Percentiles rank a stretch among this genome's conserved stretches.
Conservation (phyloP, 2,797 vertebrate species). For the Lemur catta region DNA sequence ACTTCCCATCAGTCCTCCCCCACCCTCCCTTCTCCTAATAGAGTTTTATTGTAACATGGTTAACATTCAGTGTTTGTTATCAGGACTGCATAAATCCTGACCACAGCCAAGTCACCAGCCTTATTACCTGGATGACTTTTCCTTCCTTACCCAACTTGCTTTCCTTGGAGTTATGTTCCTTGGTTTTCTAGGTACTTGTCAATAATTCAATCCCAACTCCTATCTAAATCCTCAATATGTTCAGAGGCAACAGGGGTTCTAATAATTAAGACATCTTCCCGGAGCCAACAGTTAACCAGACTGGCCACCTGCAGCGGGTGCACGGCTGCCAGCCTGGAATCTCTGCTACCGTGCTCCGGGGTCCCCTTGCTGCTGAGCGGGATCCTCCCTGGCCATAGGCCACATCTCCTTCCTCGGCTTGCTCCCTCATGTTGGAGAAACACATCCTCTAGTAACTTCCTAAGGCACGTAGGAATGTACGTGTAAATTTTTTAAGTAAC, state of each 20-base stretch:
- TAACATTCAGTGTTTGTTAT: background rate
- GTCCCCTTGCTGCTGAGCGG: too few species aligned
- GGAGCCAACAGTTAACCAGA: too few species aligned
- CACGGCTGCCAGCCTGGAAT: background rate
- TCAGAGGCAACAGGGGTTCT: background rate
- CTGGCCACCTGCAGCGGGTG: too few species aligned
- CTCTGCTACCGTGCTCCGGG: too few species aligned
- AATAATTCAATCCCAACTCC: too few species aligned
- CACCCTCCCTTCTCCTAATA: background rate
- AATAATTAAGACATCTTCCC: background rate
- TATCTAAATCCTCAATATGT: background rate
- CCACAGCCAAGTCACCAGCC: too few species aligned
- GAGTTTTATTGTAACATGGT: too few species aligned
- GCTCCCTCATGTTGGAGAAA: background rate
- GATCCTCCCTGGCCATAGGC: background rate
- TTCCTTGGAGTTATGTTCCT: background rate
- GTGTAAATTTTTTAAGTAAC: background rate
- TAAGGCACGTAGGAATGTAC: too few species aligned
- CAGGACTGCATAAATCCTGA: background rate
- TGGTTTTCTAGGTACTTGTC: background rate
- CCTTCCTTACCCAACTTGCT: background rate
- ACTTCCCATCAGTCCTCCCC: background rate
- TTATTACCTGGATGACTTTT: background rate
- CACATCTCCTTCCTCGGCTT: background rate
- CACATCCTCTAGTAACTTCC: background rate